Evolutionary conservation across 2,113 vertebrate species (phyloP), one percentile per base, ranked within the genome.

Genomic region (Caracal caracal): DNA sequence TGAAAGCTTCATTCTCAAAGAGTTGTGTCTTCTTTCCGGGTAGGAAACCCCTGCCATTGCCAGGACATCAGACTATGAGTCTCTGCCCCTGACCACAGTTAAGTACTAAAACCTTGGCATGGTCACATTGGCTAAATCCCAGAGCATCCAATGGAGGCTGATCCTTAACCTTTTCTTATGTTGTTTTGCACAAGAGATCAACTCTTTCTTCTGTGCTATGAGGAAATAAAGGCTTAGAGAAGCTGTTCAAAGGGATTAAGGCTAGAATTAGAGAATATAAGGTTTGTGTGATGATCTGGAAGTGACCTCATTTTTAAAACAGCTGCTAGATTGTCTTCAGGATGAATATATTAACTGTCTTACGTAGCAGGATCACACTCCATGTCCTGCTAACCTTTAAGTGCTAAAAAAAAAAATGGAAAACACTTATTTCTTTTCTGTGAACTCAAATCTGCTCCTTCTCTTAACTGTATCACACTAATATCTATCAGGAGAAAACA

Each of bases 41-140:
- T 20, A 66, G 33, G 16, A 95, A 96, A 71, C 0, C 26, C 2
- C 10, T 89, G 20, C 35, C 10, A n/a, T 33, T 80, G 63, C 17
- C 26, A 78, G 53, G 26, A 87, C 1, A 5, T 71, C 28, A 73
- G n/a, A 59, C 20, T 56, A 2, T 61, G 13, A 76, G n/a, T 76
- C 5, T 86, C 40, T 76, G 56, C 24, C 81, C 35, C 84, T 61
- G 85, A 65, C 0, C 53, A 85, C 15, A 30, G 95, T 85, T 43
- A 81, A 96, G 78, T 94, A 94, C 37, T 79, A 19, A 91, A 26
- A 40, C 3, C n/a, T 65, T 51, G 7, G 22, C n/a, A 11, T 61
- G 12, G 6, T 61, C 35, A 15, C 16, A 19, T 10, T 88, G 30
- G 7, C 22, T 83, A 49, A 61, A 40, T 59, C 10, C 22, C 4